A percentile compares a stretch with the other conserved stretches of the same genome.
These are phyloP conservation scores for Dromas ardeola DNA, from an alignment of 2,113 vertebrate genomes.

Conservation along the genomic window DNA sequence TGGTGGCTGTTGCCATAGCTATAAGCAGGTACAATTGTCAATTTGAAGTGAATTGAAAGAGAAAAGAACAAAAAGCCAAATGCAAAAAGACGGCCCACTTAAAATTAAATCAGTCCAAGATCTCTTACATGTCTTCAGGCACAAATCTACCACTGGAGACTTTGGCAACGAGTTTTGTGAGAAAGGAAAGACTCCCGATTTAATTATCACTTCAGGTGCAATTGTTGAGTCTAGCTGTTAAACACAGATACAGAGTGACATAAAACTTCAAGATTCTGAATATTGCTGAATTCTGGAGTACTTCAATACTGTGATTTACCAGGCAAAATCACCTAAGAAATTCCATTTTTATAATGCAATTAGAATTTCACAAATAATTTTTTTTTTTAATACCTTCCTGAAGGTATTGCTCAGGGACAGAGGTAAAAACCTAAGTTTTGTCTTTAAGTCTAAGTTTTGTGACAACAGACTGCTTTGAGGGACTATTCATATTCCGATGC, in stretches of 20 bases:
- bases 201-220: conserved; percentile 5
- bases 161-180: neutral
- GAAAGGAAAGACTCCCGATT: neutral
- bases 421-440: neutral
- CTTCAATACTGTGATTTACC: neutral
- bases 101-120: neutral
- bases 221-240: neutral
- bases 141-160: neutral
- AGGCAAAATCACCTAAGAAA: neutral
- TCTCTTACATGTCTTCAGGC: neutral
- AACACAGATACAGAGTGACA: neutral
- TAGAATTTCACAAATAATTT: neutral
- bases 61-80: neutral
- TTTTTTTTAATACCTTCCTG: neutral
- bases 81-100: neutral
- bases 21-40: neutral
- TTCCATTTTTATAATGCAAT: neutral
- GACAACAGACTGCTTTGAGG: neutral
- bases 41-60: neutral
- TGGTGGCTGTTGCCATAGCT: neutral
- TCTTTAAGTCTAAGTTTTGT: neutral
- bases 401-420: neutral
- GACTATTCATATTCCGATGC: neutral
- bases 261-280: neutral
- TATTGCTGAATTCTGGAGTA: neutral